phyloP scores from a whole-genome alignment of 2,113 vertebrate species.

The Bettongia penicillata region DNA sequence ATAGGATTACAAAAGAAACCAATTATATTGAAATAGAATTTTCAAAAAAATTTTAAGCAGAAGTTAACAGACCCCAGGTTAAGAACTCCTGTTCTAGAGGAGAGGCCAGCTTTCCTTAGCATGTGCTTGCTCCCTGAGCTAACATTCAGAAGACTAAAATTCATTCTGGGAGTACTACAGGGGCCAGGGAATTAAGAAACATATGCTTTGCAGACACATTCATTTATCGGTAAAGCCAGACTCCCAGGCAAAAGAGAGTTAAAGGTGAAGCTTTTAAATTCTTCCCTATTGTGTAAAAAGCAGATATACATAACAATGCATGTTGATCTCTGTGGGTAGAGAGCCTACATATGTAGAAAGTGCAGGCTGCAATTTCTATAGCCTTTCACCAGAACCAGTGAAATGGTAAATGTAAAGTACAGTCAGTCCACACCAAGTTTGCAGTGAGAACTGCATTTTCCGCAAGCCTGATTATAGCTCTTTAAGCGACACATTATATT shows the following conservation, averaged over 20 bases:
- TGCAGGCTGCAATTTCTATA: conserved; percentile 56
- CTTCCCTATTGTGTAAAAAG: background rate
- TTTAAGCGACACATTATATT: conserved; percentile 82
- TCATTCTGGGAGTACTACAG: background rate
- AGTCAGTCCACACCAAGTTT: conserved; percentile 33
- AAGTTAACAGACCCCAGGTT: background rate
- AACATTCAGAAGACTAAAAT: background rate
- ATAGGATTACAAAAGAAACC: background rate
- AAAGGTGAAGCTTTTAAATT: background rate
- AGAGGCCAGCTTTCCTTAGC: background rate
- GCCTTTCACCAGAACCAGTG: conserved; percentile 67
- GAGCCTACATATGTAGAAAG: conserved; percentile 1
- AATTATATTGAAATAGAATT: background rate
- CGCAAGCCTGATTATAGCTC: conserved; percentile 80
- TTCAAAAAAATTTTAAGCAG: background rate
- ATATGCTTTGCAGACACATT: background rate
- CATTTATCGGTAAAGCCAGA: conserved; percentile 10
- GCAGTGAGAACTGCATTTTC: conserved; percentile 76
- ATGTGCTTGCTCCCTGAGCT: background rate
- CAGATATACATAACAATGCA: background rate
- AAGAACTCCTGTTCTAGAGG: background rate
- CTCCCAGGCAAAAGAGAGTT: fast-evolving
- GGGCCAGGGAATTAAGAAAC: background rate
- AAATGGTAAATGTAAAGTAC: conserved; percentile 64
- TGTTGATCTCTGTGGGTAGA: background rate